These are phyloP conservation scores for Chymomyza costata DNA, from an alignment of 1,140 invertebrate species.

Conservation along the genomic window DNA sequence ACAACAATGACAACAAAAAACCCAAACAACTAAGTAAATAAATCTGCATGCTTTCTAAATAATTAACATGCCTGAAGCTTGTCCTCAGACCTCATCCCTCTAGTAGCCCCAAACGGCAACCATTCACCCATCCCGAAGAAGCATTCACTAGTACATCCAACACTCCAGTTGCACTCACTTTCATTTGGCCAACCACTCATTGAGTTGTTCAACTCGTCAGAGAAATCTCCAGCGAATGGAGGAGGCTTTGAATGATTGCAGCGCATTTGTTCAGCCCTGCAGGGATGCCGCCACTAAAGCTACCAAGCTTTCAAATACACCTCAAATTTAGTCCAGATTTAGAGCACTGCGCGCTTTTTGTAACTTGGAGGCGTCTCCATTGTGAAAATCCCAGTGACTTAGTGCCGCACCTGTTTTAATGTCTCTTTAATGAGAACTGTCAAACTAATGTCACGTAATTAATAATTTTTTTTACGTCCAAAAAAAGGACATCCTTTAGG, in stretches of 20 bases:
- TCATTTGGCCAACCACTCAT: conserved; percentile 34
- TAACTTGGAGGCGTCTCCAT: not conserved
- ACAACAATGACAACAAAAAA: conserved; percentile 14
- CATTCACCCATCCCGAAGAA: too few relatives aligned
- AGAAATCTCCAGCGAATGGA: conserved; percentile 29
- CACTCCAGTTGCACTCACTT: not conserved
- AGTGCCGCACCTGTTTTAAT: conserved; percentile 35
- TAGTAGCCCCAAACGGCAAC: not conserved
- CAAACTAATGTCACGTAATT: conserved; percentile 55
- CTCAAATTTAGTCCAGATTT: too few relatives aligned
- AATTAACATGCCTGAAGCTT: conserved; percentile 58
- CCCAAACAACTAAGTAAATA: conserved; percentile 58
- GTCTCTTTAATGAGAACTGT: conserved; percentile 18
- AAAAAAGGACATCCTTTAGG: too few relatives aligned
- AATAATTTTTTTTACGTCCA: conserved; percentile 41
- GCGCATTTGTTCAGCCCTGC: conserved; percentile 43
- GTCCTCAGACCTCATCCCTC: conserved; percentile 7
- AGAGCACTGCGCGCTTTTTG: too few relatives aligned
- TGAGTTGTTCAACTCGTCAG: conserved; percentile 55
- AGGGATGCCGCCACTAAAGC: too few relatives aligned
- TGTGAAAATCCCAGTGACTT: conserved; percentile 2
- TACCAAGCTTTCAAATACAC: too few relatives aligned
- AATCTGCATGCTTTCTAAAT: conserved; percentile 72
- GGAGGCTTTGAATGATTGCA: conserved; percentile 52
- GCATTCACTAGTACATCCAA: conserved; percentile 41